Evolutionary conservation across 2,113 vertebrate species (phyloP).

Genomic region (Tetraodon nigroviridis): DNA sequence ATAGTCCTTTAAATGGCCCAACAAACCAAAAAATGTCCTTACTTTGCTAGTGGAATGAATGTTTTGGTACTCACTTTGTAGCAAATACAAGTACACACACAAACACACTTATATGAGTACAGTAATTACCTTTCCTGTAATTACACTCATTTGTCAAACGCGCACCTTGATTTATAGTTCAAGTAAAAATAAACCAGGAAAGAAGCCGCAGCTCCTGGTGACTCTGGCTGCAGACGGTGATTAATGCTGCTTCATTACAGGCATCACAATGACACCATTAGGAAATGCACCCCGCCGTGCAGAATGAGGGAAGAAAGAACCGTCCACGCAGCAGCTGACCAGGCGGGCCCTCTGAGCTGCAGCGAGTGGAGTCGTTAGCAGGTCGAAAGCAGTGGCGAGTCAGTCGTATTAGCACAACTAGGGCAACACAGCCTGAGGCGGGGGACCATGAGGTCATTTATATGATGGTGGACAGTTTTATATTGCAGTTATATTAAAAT

Average conservation of each 20-base stretch:
- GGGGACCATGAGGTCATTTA: too few species aligned
- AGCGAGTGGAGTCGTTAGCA: too few species aligned
- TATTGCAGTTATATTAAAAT: too few species aligned
- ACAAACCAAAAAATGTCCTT: neutral
- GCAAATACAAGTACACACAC: slow-evolving; percentile 28
- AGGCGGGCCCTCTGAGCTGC: too few species aligned
- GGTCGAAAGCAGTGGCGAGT: too few species aligned
- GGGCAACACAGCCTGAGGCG: too few species aligned
- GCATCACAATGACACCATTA: slow-evolving; percentile 63
- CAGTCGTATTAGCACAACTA: too few species aligned
- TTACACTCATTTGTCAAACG: slow-evolving; percentile 91
- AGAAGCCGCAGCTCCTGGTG: slow-evolving; percentile 75
- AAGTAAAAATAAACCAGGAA: slow-evolving; percentile 82
- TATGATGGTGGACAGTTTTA: too few species aligned
- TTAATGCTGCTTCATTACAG: slow-evolving; percentile 76
- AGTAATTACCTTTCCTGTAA: slow-evolving; percentile 79
- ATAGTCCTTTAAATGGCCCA: slow-evolving; percentile 4
- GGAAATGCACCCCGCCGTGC: slow-evolving; percentile 49
- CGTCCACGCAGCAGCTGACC: too few species aligned
- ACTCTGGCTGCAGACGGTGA: slow-evolving; percentile 69
- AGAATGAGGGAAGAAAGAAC: neutral
- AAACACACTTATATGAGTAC: slow-evolving; percentile 15
- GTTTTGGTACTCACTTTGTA: neutral
- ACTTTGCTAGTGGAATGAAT: too few species aligned
- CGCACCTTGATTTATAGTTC: slow-evolving; percentile 86